These are phyloP conservation scores for Eurystomus glaucurus DNA, from an alignment of 2,797 vertebrate species.

Conservation along the genomic window DNA sequence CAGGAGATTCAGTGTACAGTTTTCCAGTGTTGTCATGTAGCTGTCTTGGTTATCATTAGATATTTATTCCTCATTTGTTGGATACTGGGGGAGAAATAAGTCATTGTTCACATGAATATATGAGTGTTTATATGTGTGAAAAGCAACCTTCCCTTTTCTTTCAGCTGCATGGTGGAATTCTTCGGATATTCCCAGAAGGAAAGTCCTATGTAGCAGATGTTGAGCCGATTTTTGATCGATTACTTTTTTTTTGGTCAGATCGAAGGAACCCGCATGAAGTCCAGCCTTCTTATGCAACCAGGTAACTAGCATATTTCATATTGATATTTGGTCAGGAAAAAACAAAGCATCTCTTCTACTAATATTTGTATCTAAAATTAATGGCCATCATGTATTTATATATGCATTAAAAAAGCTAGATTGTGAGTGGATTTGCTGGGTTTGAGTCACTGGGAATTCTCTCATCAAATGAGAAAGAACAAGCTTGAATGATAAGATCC, in stretches of 20 bases:
- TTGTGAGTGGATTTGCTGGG: not conserved
- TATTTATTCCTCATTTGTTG: not conserved
- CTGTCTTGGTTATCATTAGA: not conserved
- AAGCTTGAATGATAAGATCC: not conserved
- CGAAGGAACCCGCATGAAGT: slow-evolving; percentile 97
- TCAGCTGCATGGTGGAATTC: slow-evolving; percentile 92
- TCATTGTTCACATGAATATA: not conserved
- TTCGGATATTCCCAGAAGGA: slow-evolving; percentile 94
- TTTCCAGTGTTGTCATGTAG: not conserved
- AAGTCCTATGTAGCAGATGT: slow-evolving; percentile 91
- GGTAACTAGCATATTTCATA: slow-evolving; percentile 78
- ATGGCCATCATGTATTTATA: rapidly evolving
- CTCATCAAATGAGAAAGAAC: not conserved
- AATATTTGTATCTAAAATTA: not conserved
- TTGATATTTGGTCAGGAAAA: not conserved
- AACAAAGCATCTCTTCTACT: not conserved
- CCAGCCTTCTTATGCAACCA: slow-evolving; percentile 92
- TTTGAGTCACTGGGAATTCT: not conserved
- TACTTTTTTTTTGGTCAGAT: slow-evolving; percentile 97
- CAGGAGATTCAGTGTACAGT: not conserved
- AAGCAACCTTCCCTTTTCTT: slow-evolving; percentile 11
- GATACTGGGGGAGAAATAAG: not conserved
- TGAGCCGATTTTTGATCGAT: slow-evolving; percentile 93
- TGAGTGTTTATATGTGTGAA: not conserved
- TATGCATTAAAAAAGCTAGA: not conserved